Evolutionary conservation across 2,888 invertebrate species (phyloP), one percentile per base, ranked within the genome.

Genomic region (Parnassius apollo): DNA sequence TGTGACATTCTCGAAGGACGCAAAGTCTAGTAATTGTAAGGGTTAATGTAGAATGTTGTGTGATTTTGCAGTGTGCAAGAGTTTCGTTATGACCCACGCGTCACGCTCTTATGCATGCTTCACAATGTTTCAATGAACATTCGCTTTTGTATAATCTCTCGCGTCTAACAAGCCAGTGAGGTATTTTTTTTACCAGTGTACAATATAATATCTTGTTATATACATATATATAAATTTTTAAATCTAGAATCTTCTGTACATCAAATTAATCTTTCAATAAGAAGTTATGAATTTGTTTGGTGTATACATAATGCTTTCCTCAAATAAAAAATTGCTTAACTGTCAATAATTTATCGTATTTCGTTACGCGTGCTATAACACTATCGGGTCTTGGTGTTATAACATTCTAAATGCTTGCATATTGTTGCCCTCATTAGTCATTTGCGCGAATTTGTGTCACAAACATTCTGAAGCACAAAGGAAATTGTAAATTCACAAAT

Each of bases 1-100:
- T 78, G 89, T 91, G 81, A 89, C 87, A 72, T 91, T 91, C 81
- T 88, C 88, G 76, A 80, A 82, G 73, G 89, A 88, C 74, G 83
- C 85, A 67, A 85, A 83, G 77, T 70, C 75, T 75, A 83, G 75
- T 79, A 77, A 77, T 83, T 77, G 76, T 82, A 77, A 74, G 74
- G 76, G 71, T 71, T 80, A 82, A 86, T 86, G 86, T 86, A 88
- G 79, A 71, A 64, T 70, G 61, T 59, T 69, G 67, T 69, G 68
- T 71, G 70, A 69, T 75, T 64, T 73, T 68, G 73, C 72, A 64
- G 69, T 77, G 66, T 67, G 62, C 64, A 56, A 22, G 55, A 58
- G 66, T 46, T 10, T 48, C 18, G 48, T 22, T 45, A 52, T 9
- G 59, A 50, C 7, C 9, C 61, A 57, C 55, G 48, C 45, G 18